Base-by-base conservation (phyloP, 2,888 invertebrate genomes). In the Xestoiulus laeticollis region DNA sequence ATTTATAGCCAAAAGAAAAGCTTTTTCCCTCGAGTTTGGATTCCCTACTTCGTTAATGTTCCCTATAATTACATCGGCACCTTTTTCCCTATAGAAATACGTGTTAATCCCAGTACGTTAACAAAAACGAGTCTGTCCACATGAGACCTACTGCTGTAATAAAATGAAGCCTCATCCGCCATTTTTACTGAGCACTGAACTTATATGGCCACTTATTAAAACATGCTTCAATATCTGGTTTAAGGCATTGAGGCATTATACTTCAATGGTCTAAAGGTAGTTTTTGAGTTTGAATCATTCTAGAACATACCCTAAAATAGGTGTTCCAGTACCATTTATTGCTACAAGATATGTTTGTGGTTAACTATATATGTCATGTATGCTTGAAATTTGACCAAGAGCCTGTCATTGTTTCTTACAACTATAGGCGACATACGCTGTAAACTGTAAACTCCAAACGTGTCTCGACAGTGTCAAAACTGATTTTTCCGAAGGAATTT, bases 401-500 rank as follows among this genome's bases (percentile, higher is more conserved):
- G 5, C n/a, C 59, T 59, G n/a, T 59, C 59, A 59, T 59, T 59
- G 59, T 59, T 38, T 59, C 59, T 59, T 59, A 8, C 3, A 59
- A 59, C n/a, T 59, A 19, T 19, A 59, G 48, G 8, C 16, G 8
- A 10, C 8, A 16, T 5, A 38, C 38, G 38, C 38, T 8, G 48
- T 3, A 12, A 48, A 16, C 48, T 48, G 4, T 59, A 59, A 59
- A n/a, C 59, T 59, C 59, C 19, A n/a, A 59, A 59, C 59, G 59
- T 19, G 19, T n/a, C 59, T 19, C 59, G 59, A n/a, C 59, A n/a
- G 19, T 19, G n/a, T 59, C 59, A n/a, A 2, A 5, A 19, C 59
- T 59, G 59, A 59, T 59, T 59, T 59, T 59, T 59, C 59, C 19
- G 16, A n/a, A n/a, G 59, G 59, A 59, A 59, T 59, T 59, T 59